phyloP scores from a whole-genome alignment of 2,888 invertebrate genomes.

The Apamea monoglypha region DNA sequence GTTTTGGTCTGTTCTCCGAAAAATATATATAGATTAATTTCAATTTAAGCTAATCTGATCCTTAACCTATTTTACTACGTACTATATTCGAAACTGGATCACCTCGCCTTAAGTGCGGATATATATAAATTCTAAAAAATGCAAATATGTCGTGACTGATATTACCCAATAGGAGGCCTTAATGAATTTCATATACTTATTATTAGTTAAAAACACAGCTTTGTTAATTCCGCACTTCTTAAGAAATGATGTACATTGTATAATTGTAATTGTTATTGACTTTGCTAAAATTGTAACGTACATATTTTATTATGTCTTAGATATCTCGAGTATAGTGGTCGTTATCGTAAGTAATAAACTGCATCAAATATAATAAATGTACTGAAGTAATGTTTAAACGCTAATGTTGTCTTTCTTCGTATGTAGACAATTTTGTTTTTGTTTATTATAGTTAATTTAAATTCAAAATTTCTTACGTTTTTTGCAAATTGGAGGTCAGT shows the following conservation, averaged over 20 bases:
- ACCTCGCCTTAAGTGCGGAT: slow-evolving; percentile 6
- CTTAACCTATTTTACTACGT: not conserved
- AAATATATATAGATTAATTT: not conserved
- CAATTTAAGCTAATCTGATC: not conserved
- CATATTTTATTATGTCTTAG: slow-evolving; percentile 48
- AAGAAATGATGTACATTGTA: slow-evolving; percentile 3
- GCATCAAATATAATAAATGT: slow-evolving; percentile 38
- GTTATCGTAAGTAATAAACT: slow-evolving; percentile 45
- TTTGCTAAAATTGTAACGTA: slow-evolving; percentile 38
- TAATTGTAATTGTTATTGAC: slow-evolving; percentile 33
- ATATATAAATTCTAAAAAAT: not conserved
- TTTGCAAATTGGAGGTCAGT: too few species aligned
- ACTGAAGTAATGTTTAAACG: slow-evolving; percentile 28
- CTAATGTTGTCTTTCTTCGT: slow-evolving; percentile 12
- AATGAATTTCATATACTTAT: slow-evolving; percentile 20
- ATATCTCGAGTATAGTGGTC: slow-evolving; percentile 35
- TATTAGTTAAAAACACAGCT: slow-evolving; percentile 12
- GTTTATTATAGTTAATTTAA: slow-evolving; percentile 20
- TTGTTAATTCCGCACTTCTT: slow-evolving; percentile 23
- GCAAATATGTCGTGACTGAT: slow-evolving; percentile 36
- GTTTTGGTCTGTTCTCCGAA: not conserved
- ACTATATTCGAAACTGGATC: not conserved
- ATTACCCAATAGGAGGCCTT: slow-evolving; percentile 50
- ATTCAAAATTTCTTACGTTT: not conserved
- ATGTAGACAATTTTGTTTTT: slow-evolving; percentile 17